Evolutionary conservation across 2,888 invertebrate species (phyloP), one percentile per base, ranked within the genome.

Genomic region (Lasioglossum pauxillum): DNA sequence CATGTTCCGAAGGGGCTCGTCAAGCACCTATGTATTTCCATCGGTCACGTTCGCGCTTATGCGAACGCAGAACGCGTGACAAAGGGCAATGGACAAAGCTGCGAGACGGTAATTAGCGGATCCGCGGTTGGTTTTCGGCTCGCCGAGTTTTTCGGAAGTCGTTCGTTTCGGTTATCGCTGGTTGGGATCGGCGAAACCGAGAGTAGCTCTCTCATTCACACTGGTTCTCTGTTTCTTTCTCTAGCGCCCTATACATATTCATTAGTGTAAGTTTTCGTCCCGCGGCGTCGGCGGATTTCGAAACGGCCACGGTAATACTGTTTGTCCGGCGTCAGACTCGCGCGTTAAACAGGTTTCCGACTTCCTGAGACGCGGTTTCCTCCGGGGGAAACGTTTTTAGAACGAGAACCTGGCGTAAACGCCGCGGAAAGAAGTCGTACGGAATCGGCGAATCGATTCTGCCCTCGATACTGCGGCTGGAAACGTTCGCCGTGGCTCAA

Each of bases 121-220:
- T 80, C 83, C 57, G 23, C 57, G 31, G 35, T 27, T 57, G 53
- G 38, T 83, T 84, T 84, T 83, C 49, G 77, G 69, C 53, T 27
- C 27, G 38, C 38, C n/a, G 19, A 16, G 53, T 19, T 53, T 83
- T 79, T 67, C 46, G 76, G 74, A 83, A 80, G 69, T 41, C 78
- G 67, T 75, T 71, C 38, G 64, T 76, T 78, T 35, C 53, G 38
- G 53, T 78, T 84, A 84, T 84, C 84, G 71, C 5, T 23, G n/a
- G 46, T 12, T 73, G 67, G 27, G 69, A 84, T 80, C 84, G 41
- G 67, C n/a, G 77, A 80, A 80, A 67, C 16, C 38, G 44, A 31
- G 72, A 72, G 72, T 23, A 64, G 31, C 64, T 16, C 16, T 64
- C 64, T 64, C 19, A 16, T 16, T 16, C 46, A 10, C 41, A 41